A percentile compares a stretch with the other conserved stretches of the same genome.
These are phyloP conservation scores for Smutsia gigantea DNA, from an alignment of 2,797 vertebrate species.

Conservation along the genomic window DNA sequence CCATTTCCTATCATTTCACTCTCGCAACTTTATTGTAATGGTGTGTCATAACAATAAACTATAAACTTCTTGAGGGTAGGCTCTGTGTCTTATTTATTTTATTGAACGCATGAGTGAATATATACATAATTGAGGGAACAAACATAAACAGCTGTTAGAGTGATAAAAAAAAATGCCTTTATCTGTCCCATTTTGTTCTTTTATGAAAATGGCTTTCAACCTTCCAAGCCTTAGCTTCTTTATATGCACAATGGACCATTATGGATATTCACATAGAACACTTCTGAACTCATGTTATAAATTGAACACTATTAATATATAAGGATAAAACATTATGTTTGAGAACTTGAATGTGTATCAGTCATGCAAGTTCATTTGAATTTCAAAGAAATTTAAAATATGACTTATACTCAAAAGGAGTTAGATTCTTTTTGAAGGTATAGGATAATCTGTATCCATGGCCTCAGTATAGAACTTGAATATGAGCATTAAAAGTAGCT, in stretches of 20 bases:
- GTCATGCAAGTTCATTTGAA: neutral
- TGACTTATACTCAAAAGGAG: neutral
- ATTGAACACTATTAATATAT: neutral
- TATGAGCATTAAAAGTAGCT: neutral
- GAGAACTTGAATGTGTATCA: neutral
- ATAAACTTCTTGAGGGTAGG: neutral
- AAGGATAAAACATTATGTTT: neutral
- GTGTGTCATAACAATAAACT: neutral
- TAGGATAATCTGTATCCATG: neutral
- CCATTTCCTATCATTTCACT: neutral
- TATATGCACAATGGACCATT: neutral
- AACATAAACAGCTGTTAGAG: neutral
- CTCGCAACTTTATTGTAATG: neutral
- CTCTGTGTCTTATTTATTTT: neutral
- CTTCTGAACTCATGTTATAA: constrained; percentile 28
- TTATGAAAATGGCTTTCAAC: neutral
- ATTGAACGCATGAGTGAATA: neutral
- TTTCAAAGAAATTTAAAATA: constrained; percentile 22
- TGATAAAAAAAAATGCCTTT: neutral
- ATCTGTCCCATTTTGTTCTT: neutral
- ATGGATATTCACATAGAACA: neutral
- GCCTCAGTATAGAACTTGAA: neutral
- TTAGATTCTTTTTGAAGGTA: neutral
- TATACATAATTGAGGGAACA: neutral
- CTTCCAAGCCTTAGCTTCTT: neutral